Evolutionary conservation across 2,888 invertebrate species (phyloP).

Genomic region (Amphipyra berbera): DNA sequence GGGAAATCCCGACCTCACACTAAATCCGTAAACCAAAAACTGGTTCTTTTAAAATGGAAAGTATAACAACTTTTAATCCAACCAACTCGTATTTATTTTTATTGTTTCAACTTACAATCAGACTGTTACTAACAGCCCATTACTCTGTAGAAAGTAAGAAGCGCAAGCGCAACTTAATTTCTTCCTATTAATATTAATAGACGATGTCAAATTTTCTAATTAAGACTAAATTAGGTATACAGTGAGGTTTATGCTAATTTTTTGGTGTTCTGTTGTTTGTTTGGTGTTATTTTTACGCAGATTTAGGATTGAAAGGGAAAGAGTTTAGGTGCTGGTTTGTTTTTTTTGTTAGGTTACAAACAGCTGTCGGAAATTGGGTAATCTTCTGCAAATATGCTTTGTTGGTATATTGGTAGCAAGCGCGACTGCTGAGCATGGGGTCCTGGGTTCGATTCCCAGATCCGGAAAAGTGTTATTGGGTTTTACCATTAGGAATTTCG

Average conservation of each 20-base stretch:
- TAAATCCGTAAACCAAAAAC: conserved; percentile 17
- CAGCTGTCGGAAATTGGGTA: neutral
- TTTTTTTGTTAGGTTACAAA: neutral
- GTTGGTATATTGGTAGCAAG: too few relatives aligned
- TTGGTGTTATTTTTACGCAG: conserved; percentile 15
- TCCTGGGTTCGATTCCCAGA: too few relatives aligned
- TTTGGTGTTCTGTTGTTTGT: conserved; percentile 30
- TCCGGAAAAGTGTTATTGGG: too few relatives aligned
- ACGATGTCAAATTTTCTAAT: conserved; percentile 62
- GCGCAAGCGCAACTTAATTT: conserved; percentile 59
- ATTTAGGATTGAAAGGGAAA: conserved; percentile 39
- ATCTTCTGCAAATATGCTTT: neutral
- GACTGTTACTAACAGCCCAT: conserved; percentile 77
- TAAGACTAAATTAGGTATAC: conserved; percentile 54
- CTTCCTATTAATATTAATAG: conserved; percentile 69
- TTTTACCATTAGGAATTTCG: too few relatives aligned
- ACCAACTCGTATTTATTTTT: conserved; percentile 64
- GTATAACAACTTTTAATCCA: conserved; percentile 56
- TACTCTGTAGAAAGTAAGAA: conserved; percentile 74
- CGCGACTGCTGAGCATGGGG: too few relatives aligned
- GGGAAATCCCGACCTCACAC: conserved; percentile 8
- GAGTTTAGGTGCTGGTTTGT: neutral
- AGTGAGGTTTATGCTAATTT: conserved; percentile 41
- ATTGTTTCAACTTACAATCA: conserved; percentile 74
- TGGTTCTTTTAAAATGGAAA: conserved; percentile 66